phyloP scores from a whole-genome alignment of 2,113 vertebrate species.

The Haplochromis vanheusdeni region DNA sequence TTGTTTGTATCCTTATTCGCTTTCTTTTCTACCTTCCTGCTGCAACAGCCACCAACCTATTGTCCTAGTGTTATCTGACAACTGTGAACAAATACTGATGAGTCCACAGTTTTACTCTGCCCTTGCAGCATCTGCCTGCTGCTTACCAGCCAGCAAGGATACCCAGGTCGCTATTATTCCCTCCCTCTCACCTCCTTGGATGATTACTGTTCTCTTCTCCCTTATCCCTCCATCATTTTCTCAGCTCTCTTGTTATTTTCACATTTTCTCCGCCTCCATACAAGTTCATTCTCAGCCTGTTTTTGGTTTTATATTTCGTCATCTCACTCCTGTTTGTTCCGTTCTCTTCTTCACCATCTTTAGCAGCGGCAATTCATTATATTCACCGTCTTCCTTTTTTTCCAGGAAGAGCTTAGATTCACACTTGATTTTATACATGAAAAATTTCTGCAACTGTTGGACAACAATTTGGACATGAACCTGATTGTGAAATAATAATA shows the following conservation, averaged over 20 bases:
- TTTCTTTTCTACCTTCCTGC: neutral
- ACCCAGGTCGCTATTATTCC: neutral
- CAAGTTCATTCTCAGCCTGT: neutral
- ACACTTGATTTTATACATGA: neutral
- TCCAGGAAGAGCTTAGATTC: neutral
- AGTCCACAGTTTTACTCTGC: conserved; percentile 55
- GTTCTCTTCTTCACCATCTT: neutral
- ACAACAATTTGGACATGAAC: neutral
- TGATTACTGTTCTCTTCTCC: conserved; percentile 29
- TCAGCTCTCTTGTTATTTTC: conserved; percentile 35
- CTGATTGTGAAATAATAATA: neutral
- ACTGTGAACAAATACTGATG: conserved; percentile 57
- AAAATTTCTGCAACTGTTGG: neutral
- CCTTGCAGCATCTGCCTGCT: conserved; percentile 47
- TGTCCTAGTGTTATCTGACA: conserved; percentile 55
- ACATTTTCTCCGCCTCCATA: conserved; percentile 10
- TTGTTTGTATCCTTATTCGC: neutral
- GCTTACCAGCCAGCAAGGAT: conserved; percentile 33
- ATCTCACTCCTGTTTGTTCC: neutral
- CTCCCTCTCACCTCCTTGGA: conserved; percentile 9
- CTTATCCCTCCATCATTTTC: conserved; percentile 7
- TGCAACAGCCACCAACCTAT: conserved; percentile 2
- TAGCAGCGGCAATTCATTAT: neutral
- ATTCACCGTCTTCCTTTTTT: neutral
- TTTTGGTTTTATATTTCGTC: conserved; percentile 5